A percentile compares a stretch with the other conserved stretches of the same genome.
Conservation (phyloP, 1,140 invertebrate genomes). For the Semibalanus balanoides region DNA sequence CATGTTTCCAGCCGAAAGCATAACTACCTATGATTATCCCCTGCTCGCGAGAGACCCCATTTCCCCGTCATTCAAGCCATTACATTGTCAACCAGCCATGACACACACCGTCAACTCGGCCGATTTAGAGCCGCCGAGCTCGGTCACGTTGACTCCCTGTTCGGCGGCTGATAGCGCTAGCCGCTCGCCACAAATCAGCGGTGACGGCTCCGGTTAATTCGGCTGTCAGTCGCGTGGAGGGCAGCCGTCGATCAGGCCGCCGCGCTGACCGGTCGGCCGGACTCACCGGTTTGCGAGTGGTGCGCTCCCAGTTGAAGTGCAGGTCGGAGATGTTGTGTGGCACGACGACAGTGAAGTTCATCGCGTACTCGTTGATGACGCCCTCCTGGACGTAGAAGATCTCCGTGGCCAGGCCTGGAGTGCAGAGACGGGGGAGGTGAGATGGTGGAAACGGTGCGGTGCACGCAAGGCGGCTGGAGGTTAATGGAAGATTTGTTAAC, state of each 20-base stretch:
- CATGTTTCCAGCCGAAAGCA: too few species aligned
- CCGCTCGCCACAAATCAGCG: background rate
- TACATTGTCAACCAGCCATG: too few species aligned
- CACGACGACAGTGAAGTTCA: conserved; percentile 69
- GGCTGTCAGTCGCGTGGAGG: background rate
- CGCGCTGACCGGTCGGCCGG: too few species aligned
- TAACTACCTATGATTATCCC: too few species aligned
- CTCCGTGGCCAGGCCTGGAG: conserved; percentile 64
- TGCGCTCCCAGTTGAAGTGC: conserved; percentile 72
- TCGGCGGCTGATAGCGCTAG: background rate
- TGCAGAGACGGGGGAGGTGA: background rate
- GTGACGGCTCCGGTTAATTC: background rate
- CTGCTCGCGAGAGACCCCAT: too few species aligned
- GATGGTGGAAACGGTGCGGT: background rate
- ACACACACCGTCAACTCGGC: too few species aligned
- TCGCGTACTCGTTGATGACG: conserved; percentile 75
- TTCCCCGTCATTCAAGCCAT: too few species aligned
- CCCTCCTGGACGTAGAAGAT: conserved; percentile 75
- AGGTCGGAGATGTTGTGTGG: conserved; percentile 62
- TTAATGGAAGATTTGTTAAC: too few species aligned
- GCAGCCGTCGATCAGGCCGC: background rate
- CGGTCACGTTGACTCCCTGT: background rate
- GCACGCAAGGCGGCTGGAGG: too few species aligned
- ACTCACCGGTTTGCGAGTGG: conserved; percentile 56
- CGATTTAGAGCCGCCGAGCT: too few species aligned